A percentile compares a stretch with the other conserved stretches of the same genome.
Conservation (phyloP, 2,797 vertebrate species). For the Balearica regulorum region DNA sequence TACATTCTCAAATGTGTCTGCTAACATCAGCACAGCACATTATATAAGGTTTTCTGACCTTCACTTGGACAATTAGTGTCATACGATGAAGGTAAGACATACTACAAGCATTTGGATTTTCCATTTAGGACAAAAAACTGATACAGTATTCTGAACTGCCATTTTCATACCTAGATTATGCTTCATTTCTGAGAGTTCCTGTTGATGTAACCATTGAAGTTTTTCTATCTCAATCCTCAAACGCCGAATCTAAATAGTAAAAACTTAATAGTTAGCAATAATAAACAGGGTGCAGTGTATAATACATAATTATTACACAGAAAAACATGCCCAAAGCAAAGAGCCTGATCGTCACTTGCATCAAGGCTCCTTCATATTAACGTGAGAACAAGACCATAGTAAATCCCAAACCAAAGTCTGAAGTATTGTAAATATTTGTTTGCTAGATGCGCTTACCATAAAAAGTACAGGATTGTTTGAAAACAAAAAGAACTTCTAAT, state of each 20-base stretch:
- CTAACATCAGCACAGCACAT: background rate
- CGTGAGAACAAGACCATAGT: background rate
- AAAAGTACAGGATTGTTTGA: background rate
- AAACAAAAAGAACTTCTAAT: background rate
- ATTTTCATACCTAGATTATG: slow-evolving; percentile 88
- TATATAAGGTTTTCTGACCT: background rate
- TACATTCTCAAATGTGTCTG: background rate
- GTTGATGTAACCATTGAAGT: slow-evolving; percentile 96
- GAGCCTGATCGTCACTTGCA: background rate
- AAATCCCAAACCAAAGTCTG: background rate
- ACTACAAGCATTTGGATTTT: background rate
- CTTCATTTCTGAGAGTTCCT: slow-evolving; percentile 97
- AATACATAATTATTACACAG: background rate
- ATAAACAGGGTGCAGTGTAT: background rate
- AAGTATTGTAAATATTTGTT: background rate
- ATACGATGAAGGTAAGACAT: background rate
- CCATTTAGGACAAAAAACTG: background rate
- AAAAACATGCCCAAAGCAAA: background rate
- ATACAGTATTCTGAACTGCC: background rate
- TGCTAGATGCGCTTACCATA: background rate
- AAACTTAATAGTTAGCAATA: background rate
- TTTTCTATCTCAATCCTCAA: slow-evolving; percentile 98
- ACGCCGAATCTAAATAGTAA: slow-evolving; percentile 84
- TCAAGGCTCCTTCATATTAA: background rate
- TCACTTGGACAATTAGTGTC: background rate